These are phyloP conservation scores for Branchellion lobata DNA, from an alignment of 2,888 invertebrate species.

Conservation along the genomic window DNA sequence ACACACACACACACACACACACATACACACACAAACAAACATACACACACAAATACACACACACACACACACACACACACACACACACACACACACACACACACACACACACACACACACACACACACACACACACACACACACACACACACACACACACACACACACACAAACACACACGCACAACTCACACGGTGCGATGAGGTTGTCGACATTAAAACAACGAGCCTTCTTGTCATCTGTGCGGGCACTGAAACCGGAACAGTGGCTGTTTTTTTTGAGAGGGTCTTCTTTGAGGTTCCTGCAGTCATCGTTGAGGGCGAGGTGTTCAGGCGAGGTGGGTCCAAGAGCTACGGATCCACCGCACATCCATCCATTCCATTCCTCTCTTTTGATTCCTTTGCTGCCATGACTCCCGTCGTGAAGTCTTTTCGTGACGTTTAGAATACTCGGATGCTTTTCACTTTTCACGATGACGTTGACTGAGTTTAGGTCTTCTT, in stretches of 20 bases:
- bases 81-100: no score
- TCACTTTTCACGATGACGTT: neutral
- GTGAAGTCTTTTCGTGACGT: neutral
- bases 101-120: no score
- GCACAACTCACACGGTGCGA: neutral
- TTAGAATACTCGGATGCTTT: neutral
- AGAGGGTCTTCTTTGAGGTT: no score
- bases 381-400: neutral
- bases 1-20: no score
- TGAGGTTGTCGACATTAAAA: constrained; percentile 2
- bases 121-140: no score
- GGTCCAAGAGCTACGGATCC: no score
- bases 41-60: no score
- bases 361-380: no score
- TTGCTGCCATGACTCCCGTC: neutral
- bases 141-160: no score
- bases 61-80: no score
- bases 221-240: neutral
- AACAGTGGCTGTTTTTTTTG: neutral
- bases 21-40: no score
- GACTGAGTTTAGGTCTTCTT: neutral
- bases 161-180: no score
- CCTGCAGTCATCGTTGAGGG: neutral
- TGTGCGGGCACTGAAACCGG: neutral
- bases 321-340: neutral